Evolutionary conservation across 1,140 invertebrate species (phyloP).

Genomic region (Drosophila willistoni): DNA sequence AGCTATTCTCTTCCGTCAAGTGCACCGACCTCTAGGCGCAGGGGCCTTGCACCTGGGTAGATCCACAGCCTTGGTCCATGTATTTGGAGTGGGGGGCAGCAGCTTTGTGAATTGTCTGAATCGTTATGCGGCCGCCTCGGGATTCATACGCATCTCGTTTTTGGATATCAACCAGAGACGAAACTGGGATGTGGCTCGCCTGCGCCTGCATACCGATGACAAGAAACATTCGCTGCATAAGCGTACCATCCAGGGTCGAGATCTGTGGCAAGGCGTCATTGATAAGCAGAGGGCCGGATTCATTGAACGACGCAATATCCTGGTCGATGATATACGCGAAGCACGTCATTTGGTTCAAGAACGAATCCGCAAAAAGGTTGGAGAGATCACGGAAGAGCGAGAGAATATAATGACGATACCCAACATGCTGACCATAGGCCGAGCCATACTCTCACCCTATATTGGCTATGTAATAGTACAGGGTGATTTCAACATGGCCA

Average conservation of each 20-base stretch:
- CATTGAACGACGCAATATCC: conserved; percentile 86
- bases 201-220: conserved; percentile 72
- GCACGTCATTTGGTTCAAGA: conserved; percentile 86
- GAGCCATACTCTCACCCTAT: conserved; percentile 93
- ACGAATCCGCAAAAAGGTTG: conserved; percentile 86
- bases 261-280: conserved; percentile 84
- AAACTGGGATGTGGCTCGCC: conserved; percentile 68
- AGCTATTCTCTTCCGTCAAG: conserved; percentile 72
- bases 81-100: conserved; percentile 57
- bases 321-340: too few relatives aligned
- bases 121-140: conserved; percentile 74
- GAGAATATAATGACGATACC: conserved; percentile 97
- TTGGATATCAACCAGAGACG: conserved; percentile 72
- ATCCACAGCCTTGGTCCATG: conserved; percentile 60
- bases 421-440: conserved; percentile 92
- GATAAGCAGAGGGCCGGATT: conserved; percentile 86
- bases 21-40: conserved; percentile 57
- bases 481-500: conserved; percentile 89
- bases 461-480: conserved; percentile 93
- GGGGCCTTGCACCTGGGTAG: conserved; percentile 50
- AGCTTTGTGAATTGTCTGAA: conserved; percentile 74
- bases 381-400: conserved; percentile 87
- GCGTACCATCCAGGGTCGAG: conserved; percentile 83
- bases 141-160: conserved; percentile 77
- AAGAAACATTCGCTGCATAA: conserved; percentile 76